These are phyloP conservation scores for Sinohyriopsis cumingii DNA, from an alignment of 2,888 invertebrate genomes.

Conservation along the genomic window DNA sequence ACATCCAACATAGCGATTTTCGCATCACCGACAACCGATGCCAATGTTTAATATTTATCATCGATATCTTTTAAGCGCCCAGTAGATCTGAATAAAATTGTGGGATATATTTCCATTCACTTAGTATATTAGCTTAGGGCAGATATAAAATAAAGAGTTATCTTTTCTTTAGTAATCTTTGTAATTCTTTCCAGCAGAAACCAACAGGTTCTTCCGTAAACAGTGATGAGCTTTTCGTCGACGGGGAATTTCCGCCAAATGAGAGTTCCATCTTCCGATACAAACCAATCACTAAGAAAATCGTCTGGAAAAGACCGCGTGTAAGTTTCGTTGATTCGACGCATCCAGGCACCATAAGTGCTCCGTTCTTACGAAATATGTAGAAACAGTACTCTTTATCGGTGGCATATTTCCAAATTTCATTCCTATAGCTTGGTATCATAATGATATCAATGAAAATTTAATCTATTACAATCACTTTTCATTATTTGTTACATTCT, in stretches of 20 bases:
- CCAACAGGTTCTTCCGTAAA: slow-evolving; percentile 13
- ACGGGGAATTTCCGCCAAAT: slow-evolving; percentile 40
- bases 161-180: background rate
- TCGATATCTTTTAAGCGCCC: too few species aligned
- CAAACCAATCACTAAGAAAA: slow-evolving; percentile 36
- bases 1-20: too few species aligned
- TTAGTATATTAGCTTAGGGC: background rate
- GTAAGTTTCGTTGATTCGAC: slow-evolving; percentile 21
- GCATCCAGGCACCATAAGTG: background rate
- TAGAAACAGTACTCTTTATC: background rate
- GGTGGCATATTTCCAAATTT: background rate
- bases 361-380: background rate
- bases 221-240: slow-evolving; percentile 31
- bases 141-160: background rate
- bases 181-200: slow-evolving; percentile 23
- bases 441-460: background rate
- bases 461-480: background rate
- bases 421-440: background rate
- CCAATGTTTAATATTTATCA: too few species aligned
- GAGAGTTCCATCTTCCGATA: slow-evolving; percentile 39
- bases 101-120: background rate
- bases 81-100: background rate
- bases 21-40: too few species aligned
- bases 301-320: slow-evolving; percentile 48
- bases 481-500: too few species aligned